Evolutionary conservation across 2,888 invertebrate genomes (phyloP).

Genomic region (Hydropsyche betteni): DNA sequence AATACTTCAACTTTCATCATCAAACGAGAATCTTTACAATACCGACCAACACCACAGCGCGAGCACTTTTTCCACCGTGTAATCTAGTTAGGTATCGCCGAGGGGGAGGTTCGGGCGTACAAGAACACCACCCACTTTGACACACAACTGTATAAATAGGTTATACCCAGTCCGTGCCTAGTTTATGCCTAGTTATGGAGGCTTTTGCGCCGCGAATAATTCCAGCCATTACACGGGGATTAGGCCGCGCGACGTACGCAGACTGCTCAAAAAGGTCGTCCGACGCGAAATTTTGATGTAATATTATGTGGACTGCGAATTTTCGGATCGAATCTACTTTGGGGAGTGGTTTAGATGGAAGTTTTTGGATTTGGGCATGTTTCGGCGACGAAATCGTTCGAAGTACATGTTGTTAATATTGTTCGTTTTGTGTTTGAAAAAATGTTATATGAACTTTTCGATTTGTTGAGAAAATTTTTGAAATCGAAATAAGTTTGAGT

Average conservation of each 20-base stretch:
- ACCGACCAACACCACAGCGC: neutral
- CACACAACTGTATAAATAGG: no score
- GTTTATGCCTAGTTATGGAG: conserved; percentile 30
- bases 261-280: conserved; percentile 30
- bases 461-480: no score
- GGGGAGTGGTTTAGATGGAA: no score
- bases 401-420: no score
- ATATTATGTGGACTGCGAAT: neutral
- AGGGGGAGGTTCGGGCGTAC: neutral
- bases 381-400: no score
- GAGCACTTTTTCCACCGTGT: conserved; percentile 32
- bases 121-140: conserved; percentile 4
- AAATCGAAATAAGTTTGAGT: no score
- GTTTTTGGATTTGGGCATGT: no score
- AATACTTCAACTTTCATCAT: neutral
- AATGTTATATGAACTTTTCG: no score
- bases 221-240: conserved; percentile 46
- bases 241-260: conserved; percentile 34
- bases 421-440: no score
- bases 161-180: conserved; percentile 27
- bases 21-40: neutral
- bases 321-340: no score
- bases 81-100: conserved; percentile 41
- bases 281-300: neutral
- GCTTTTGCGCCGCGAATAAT: conserved; percentile 41